Conservation (phyloP, 2,113 vertebrate genomes). For the Aphyosemion australe region DNA sequence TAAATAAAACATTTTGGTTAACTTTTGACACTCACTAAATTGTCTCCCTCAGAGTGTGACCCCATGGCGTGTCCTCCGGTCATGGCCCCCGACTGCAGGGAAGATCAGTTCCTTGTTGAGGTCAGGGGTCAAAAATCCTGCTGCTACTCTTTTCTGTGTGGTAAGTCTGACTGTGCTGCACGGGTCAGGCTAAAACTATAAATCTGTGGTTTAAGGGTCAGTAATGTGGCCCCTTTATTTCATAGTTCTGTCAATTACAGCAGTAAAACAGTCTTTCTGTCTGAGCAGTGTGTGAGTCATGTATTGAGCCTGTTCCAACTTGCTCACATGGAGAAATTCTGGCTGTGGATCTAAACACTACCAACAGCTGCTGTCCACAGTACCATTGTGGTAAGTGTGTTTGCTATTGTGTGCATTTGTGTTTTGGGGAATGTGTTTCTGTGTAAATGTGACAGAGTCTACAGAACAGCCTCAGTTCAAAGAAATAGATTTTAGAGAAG, state of each 20-base stretch:
- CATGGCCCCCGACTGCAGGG: constrained; percentile 84
- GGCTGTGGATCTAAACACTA: constrained; percentile 88
- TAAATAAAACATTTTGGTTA: background rate
- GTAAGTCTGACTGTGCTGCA: constrained; percentile 71
- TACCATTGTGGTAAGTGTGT: constrained; percentile 89
- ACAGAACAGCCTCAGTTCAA: too few relatives aligned
- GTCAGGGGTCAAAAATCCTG: constrained; percentile 86
- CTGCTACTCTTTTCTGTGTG: constrained; percentile 92
- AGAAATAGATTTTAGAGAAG: too few relatives aligned
- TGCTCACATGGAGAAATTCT: constrained; percentile 90
- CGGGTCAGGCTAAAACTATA: background rate
- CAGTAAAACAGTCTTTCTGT: constrained; percentile 35
- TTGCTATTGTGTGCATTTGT: background rate
- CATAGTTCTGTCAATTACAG: constrained; percentile 21
- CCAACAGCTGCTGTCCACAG: constrained; percentile 88
- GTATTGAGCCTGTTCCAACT: constrained; percentile 85
- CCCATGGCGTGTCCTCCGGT: constrained; percentile 82
- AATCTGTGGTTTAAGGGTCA: background rate
- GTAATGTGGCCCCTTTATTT: background rate
- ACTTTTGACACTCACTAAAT: constrained; percentile 22
- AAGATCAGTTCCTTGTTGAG: constrained; percentile 93
- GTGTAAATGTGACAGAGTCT: too few relatives aligned
- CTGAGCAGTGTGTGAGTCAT: constrained; percentile 84
- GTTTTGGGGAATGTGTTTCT: background rate
- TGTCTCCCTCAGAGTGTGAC: constrained; percentile 86